Base-by-base conservation (phyloP, 1,140 invertebrate species). In the Pogonus chalceus region DNA sequence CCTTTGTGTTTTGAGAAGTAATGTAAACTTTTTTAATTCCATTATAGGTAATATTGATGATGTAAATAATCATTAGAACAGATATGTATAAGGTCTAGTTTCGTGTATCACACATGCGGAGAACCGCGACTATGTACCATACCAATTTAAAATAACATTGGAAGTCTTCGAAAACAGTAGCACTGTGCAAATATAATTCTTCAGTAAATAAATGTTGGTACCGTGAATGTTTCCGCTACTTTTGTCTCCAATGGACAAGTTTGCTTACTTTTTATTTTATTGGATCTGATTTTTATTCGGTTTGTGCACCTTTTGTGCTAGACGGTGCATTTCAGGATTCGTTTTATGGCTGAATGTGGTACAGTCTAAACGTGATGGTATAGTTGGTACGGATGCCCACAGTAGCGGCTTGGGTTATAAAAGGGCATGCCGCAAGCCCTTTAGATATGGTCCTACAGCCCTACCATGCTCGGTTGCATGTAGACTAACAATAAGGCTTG, bases 211-310 rank as follows among this genome's bases (percentile, higher is more conserved):
- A 12, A 43, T 43, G 37, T 43, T 43, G 37, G 37, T 43, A 43
- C 9, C 9, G 37, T 43, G 18, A 43, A 43, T 43, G 18, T 54
- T 54, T 54, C 52, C 52, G 52, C 52, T 54, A 54, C 52, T 54
- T 48, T n/a, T 48, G 24, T n/a, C 46, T 35, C 35, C 24, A 54
- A 54, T 54, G 46, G 39, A 49, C 46, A 24, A 48, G 52, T 54
- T 54, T 54, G 52, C 52, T 54, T 54, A 54, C 52, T 54, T 54
- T 43, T 43, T 31, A 53, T 46, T 23, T 47, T 54, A 54, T 54
- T 48, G 52, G 35, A 54, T 35, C 21, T 35, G 52, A 54, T 39
- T 54, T 54, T 54, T 54, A 54, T 54, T 54, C 52, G 52, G 52
- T 54, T 31, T 24, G 23, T 49, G 46, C n/a, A 37, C 35, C 52